These are phyloP conservation scores for Etheostoma spectabile DNA, from an alignment of 2,113 vertebrate species.

Conservation along the genomic window DNA sequence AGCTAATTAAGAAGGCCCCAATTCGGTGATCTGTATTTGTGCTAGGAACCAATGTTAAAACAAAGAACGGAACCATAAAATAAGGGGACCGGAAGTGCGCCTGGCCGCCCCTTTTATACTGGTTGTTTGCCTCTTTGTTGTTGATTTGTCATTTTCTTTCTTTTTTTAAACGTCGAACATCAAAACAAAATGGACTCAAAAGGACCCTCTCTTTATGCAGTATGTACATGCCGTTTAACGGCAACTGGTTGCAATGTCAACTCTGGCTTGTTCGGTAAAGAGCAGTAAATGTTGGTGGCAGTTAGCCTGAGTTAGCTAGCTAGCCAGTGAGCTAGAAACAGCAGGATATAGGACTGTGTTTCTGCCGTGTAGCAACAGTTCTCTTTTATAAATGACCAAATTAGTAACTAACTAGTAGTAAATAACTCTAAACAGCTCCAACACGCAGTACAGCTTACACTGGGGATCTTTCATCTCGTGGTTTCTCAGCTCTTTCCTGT, in stretches of 20 bases:
- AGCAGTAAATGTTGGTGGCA: background rate
- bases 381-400: background rate
- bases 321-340: conserved; percentile 16
- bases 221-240: conserved; percentile 61
- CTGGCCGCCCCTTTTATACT: conserved; percentile 8
- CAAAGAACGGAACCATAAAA: conserved; percentile 1
- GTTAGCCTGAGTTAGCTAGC: conserved; percentile 21
- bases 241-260: background rate
- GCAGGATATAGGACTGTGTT: background rate
- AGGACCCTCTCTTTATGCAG: conserved; percentile 51
- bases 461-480: background rate
- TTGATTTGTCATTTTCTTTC: background rate
- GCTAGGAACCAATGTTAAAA: conserved; percentile 31
- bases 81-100: conserved; percentile 48
- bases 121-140: conserved; percentile 7
- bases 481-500: conserved; percentile 10
- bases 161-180: background rate
- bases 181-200: conserved; percentile 67
- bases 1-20: background rate
- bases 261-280: background rate
- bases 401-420: too few relatives aligned
- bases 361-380: background rate
- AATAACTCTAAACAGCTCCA: too few relatives aligned
- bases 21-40: background rate
- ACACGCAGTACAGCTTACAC: background rate